Evolutionary conservation across 1,140 invertebrate genomes (phyloP).

Genomic region (Odontomachus brunneus): DNA sequence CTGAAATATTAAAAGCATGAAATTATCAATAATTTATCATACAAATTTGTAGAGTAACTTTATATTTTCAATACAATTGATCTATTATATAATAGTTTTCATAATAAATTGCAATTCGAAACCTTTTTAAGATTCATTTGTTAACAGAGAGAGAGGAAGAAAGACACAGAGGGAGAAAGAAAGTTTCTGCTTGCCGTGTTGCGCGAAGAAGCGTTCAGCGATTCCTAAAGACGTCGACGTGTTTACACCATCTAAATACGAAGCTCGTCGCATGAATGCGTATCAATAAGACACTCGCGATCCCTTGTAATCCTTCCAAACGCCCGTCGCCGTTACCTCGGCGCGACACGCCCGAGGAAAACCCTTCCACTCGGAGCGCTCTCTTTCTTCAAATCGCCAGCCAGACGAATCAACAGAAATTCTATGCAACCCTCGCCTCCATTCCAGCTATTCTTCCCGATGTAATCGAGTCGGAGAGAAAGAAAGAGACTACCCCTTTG

Average conservation of each 20-base stretch:
- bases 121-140: not conserved
- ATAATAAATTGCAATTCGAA: not conserved
- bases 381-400: constrained; percentile 51
- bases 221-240: not conserved
- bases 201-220: too few species aligned
- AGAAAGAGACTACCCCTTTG: constrained; percentile 63
- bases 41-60: too few species aligned
- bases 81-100: too few species aligned
- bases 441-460: constrained; percentile 49
- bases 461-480: constrained; percentile 56
- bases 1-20: too few species aligned
- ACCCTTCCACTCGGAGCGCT: constrained; percentile 67
- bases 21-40: too few species aligned
- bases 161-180: too few species aligned
- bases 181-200: not conserved
- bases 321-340: constrained; percentile 5
- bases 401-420: constrained; percentile 46
- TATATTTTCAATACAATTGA: too few species aligned
- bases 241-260: constrained; percentile 47
- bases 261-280: constrained; percentile 24
- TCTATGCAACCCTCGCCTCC: constrained; percentile 14
- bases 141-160: too few species aligned
- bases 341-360: constrained; percentile 18
- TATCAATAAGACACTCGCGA: constrained; percentile 38
- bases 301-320: constrained; percentile 47